phyloP scores from a whole-genome alignment of 2,113 vertebrate species.

The Oenanthe oenanthe region DNA sequence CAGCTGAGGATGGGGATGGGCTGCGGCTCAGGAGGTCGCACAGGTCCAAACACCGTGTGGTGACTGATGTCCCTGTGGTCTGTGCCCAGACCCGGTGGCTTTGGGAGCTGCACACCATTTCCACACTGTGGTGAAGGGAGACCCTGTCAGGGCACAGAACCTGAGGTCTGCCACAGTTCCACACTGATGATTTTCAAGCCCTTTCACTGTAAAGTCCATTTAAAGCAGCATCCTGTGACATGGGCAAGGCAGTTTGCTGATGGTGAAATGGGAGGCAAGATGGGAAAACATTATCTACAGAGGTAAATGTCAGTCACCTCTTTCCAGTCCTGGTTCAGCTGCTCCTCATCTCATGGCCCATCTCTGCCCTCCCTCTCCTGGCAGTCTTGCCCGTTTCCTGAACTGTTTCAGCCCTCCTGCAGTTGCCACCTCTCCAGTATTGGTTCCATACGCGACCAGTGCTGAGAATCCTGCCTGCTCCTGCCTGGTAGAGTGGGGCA shows the following conservation, averaged over 20 bases:
- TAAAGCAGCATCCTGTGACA: rapidly evolving
- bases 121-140: rapidly evolving
- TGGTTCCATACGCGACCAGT: rapidly evolving
- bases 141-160: rapidly evolving
- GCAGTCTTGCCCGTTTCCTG: background rate
- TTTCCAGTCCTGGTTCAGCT: background rate
- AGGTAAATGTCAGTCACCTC: background rate
- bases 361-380: background rate
- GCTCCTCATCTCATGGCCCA: background rate
- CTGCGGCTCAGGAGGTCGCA: background rate
- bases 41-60: background rate
- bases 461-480: background rate
- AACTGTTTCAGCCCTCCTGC: rapidly evolving
- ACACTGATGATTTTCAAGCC: background rate
- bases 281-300: background rate
- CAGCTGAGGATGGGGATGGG: background rate
- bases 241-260: background rate
- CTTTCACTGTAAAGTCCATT: background rate
- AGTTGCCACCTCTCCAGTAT: rapidly evolving
- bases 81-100: background rate
- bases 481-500: background rate
- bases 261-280: background rate
- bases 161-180: background rate
- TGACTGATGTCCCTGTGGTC: rapidly evolving
- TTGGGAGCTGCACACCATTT: rapidly evolving